These are phyloP conservation scores for Redunca redunca DNA, from an alignment of 2,113 vertebrate genomes.

Conservation along the genomic window DNA sequence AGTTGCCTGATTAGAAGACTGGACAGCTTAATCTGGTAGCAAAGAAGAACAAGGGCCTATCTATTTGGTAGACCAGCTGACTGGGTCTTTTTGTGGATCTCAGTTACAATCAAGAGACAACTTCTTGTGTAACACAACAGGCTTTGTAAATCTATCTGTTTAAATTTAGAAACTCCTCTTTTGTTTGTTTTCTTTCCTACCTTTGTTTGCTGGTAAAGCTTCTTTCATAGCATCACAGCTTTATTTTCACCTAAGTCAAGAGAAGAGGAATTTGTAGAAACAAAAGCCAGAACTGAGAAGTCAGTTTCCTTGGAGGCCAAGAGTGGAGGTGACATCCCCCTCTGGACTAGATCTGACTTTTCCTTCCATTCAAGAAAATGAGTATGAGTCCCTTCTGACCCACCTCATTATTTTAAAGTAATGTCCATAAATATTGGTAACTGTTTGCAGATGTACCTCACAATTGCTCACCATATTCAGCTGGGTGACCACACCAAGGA, in stretches of 20 bases:
- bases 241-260: background rate
- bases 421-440: background rate
- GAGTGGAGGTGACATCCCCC: background rate
- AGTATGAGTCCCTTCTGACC: background rate
- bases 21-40: background rate
- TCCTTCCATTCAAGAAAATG: background rate
- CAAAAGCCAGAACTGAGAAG: background rate
- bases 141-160: background rate
- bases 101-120: background rate
- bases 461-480: background rate
- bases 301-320: background rate
- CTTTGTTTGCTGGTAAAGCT: slow-evolving; percentile 9
- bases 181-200: background rate
- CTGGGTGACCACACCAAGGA: background rate
- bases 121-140: background rate
- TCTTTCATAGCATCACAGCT: background rate
- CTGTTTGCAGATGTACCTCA: background rate
- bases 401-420: background rate
- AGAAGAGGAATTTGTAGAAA: background rate
- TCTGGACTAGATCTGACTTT: background rate
- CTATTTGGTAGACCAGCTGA: background rate
- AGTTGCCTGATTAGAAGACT: background rate
- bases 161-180: background rate
- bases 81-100: background rate
- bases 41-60: background rate